phyloP scores from a whole-genome alignment of 2,797 vertebrate species.

The Pangasius larnaudii region DNA sequence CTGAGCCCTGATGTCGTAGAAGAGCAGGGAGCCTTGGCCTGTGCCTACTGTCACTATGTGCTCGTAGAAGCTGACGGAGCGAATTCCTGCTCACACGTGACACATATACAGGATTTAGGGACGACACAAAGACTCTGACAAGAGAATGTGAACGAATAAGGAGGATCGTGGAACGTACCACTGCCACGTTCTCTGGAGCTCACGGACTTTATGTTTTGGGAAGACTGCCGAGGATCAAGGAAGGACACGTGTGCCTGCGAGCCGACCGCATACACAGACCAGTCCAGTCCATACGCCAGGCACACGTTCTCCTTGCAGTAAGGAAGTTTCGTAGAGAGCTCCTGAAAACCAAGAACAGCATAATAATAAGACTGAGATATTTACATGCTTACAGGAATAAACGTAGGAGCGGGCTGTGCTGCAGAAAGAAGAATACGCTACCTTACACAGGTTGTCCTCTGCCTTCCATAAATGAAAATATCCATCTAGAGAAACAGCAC shows the following conservation, averaged over 20 bases:
- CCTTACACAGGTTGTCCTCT: constrained; percentile 91
- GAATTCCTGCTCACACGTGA: constrained; percentile 81
- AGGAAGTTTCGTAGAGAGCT: constrained; percentile 93
- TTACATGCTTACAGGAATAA: background rate
- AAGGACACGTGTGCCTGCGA: constrained; percentile 98
- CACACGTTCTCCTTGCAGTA: constrained; percentile 99
- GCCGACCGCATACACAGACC: constrained; percentile 97
- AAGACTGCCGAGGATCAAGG: constrained; percentile 92
- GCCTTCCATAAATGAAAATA: constrained; percentile 99
- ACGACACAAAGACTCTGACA: background rate
- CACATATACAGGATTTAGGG: constrained; percentile 7
- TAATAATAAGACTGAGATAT: background rate
- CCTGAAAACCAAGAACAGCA: constrained; percentile 70
- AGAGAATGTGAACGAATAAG: too few relatives aligned
- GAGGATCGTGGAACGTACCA: constrained; percentile 76
- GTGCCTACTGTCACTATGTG: constrained; percentile 99
- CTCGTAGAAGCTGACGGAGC: constrained; percentile 98
- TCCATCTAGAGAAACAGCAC: constrained; percentile 95
- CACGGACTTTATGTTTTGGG: constrained; percentile 91
- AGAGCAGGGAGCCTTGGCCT: constrained; percentile 93
- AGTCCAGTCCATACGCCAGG: constrained; percentile 94
- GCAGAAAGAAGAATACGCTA: constrained; percentile 51
- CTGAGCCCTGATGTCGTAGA: constrained; percentile 96
- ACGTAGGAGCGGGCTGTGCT: background rate
- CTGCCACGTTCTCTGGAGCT: constrained; percentile 93